phyloP scores from a whole-genome alignment of 2,113 vertebrate species.

The Caretta caretta region DNA sequence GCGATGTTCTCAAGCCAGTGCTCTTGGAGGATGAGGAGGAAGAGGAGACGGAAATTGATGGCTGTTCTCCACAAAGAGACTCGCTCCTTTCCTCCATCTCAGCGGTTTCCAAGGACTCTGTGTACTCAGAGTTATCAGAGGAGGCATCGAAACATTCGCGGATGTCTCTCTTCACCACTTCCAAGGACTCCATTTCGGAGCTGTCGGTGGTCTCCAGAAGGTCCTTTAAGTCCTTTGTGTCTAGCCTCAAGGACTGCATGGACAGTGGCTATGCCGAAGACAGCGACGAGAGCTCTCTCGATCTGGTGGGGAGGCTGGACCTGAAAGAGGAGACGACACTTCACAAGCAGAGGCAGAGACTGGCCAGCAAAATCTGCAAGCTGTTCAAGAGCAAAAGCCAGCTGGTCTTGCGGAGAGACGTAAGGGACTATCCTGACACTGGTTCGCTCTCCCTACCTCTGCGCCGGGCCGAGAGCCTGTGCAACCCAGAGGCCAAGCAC shows the following conservation, averaged over 20 bases:
- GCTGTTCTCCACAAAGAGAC: conserved; percentile 55
- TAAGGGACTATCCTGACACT: neutral
- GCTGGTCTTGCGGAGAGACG: conserved; percentile 71
- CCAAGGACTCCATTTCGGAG: conserved; percentile 88
- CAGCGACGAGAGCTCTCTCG: conserved; percentile 82
- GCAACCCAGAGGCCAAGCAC: conserved; percentile 76
- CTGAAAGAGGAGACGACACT: conserved; percentile 43
- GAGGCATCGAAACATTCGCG: conserved; percentile 65
- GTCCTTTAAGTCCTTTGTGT: conserved; percentile 86
- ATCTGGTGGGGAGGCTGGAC: conserved; percentile 44
- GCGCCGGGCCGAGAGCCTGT: conserved; percentile 89
- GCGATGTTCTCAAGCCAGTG: conserved; percentile 64
- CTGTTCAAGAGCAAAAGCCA: conserved; percentile 89
- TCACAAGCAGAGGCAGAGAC: conserved; percentile 66
- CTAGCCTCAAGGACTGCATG: conserved; percentile 85
- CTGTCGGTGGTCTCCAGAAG: conserved; percentile 82
- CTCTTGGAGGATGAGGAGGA: conserved; percentile 75
- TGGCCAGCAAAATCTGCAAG: conserved; percentile 87
- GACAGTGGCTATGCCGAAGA: conserved; percentile 95
- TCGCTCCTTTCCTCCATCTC: conserved; percentile 81
- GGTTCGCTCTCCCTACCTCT: conserved; percentile 51
- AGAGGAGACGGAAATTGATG: conserved; percentile 74
- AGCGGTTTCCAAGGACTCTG: conserved; percentile 72
- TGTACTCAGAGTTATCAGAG: conserved; percentile 78
- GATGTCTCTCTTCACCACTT: conserved; percentile 72